These are phyloP conservation scores for Tachysurus fulvidraco DNA, from an alignment of 2,113 vertebrate genomes.

Conservation along the genomic window DNA sequence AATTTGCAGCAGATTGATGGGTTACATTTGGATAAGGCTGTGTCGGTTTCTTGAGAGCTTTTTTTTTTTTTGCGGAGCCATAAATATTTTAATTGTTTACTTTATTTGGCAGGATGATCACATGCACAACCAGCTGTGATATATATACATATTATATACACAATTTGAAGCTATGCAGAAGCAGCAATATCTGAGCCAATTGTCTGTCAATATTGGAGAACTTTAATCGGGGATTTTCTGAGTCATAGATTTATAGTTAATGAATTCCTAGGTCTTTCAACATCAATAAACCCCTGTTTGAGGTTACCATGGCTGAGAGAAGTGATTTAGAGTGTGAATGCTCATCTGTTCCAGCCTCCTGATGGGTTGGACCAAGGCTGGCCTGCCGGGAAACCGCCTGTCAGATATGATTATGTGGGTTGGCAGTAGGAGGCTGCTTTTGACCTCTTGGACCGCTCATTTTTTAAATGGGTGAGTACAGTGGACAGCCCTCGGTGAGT, in stretches of 20 bases:
- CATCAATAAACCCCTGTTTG: conserved; percentile 48
- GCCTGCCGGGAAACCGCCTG: conserved; percentile 44
- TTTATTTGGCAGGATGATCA: conserved; percentile 39
- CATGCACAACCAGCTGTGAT: neutral
- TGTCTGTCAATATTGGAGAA: neutral
- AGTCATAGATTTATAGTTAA: conserved; percentile 31
- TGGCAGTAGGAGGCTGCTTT: conserved; percentile 50
- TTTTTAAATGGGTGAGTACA: conserved; percentile 50
- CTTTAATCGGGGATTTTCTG: neutral
- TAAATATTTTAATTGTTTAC: conserved; percentile 33
- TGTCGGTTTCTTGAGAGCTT: conserved; percentile 19
- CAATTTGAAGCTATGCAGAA: neutral
- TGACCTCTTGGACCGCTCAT: conserved; percentile 57
- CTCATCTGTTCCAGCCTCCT: conserved; percentile 41
- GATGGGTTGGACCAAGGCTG: conserved; percentile 42
- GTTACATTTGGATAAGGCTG: conserved; percentile 34
- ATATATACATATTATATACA: conserved; percentile 9
- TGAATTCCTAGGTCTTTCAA: conserved; percentile 26
- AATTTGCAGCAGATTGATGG: conserved; percentile 48
- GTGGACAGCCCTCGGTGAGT: conserved; percentile 52
- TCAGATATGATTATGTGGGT: conserved; percentile 57
- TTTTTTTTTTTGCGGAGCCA: conserved; percentile 10
- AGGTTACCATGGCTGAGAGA: conserved; percentile 33
- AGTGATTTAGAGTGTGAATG: conserved; percentile 52
- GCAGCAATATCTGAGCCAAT: neutral